phyloP scores from a whole-genome alignment of 1,140 invertebrate genomes.

The Euwallacea similis region DNA sequence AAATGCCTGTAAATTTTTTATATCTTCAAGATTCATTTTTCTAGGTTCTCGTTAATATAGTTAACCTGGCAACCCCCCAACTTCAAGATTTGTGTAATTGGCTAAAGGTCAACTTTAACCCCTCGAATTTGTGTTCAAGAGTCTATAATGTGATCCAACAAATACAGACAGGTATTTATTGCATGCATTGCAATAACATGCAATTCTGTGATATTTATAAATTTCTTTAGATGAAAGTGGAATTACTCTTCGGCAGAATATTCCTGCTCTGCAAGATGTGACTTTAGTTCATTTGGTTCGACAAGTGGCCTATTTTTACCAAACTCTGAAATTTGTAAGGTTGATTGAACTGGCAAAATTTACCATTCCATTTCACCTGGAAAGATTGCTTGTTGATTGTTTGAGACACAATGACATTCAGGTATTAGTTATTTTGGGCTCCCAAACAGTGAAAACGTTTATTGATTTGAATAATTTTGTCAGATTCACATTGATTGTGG shows the following conservation, averaged over 20 bases:
- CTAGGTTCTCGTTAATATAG: conserved; percentile 78
- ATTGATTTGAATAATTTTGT: background rate
- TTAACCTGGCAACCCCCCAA: conserved; percentile 81
- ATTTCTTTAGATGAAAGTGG: conserved; percentile 66
- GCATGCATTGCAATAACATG: background rate
- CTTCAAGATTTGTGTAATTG: conserved; percentile 90
- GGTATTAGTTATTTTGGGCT: conserved; percentile 56
- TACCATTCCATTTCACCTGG: conserved; percentile 80
- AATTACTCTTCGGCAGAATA: conserved; percentile 75
- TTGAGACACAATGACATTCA: conserved; percentile 96
- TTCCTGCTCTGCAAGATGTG: conserved; percentile 85
- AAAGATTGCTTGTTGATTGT: conserved; percentile 90
- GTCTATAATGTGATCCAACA: conserved; percentile 72
- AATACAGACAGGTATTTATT: conserved; percentile 22
- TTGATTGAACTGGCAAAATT: conserved; percentile 87
- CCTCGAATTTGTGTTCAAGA: conserved; percentile 80
- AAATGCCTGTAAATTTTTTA: background rate
- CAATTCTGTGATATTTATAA: conserved; percentile 38
- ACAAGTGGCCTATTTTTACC: conserved; percentile 92
- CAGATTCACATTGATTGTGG: conserved; percentile 57
- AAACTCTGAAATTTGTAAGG: conserved; percentile 85
- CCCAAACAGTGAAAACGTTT: background rate
- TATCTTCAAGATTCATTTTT: conserved; percentile 9
- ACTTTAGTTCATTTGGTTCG: conserved; percentile 88
- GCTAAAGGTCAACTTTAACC: conserved; percentile 94